Base-by-base conservation (phyloP, 1,140 invertebrate species). In the Melipona quadrifasciata region DNA sequence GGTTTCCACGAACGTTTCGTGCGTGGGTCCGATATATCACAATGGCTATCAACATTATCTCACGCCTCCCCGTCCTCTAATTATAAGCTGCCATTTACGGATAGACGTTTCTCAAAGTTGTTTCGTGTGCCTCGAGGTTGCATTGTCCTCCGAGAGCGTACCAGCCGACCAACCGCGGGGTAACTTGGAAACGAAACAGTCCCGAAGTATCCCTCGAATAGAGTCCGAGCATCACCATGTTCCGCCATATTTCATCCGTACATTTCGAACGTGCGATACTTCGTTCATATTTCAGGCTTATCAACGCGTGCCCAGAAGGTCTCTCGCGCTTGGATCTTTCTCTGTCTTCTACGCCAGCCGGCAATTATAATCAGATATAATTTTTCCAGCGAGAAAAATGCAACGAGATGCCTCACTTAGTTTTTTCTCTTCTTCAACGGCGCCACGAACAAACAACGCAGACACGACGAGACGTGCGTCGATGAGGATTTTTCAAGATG, bases 401-500 rank as follows among this genome's bases (percentile, higher is more conserved):
- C 21, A 14, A 10, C 16, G 61, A 55, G 51, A 77, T 65, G n/a
- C 64, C 8, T 31, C 24, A 8, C 10, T 51, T 27, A 34, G n/a
- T 71, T 47, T 47, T 47, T 47, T 3, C 4, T 39, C 4, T 39
- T 39, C 3, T 39, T 39, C 3, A 3, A 51, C 51, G 11, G n/a
- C 31, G 24, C 39, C 65, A 82, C 89, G 89, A 90, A 90, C 87
- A 88, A 90, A 90, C 87, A 88, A 90, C 39, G 24, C 51, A 61
- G 84, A 89, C 73, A 71, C 77, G 55, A 70, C 24, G 68, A 65
- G 82, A 89, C 83, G 51, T 85, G 80, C 86, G 85, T 68, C 65
- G 87, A 80, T 89, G 55, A 57, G 75, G 31, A 86, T 87, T 86
- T 88, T 86, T 89, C 76, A 27, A 65, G 80, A 65, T 71, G n/a